Percentiles rank a stretch among this genome's conserved stretches.
Evolutionary conservation across 2,113 vertebrate genomes (phyloP).

Genomic region (Trinectes maculatus): DNA sequence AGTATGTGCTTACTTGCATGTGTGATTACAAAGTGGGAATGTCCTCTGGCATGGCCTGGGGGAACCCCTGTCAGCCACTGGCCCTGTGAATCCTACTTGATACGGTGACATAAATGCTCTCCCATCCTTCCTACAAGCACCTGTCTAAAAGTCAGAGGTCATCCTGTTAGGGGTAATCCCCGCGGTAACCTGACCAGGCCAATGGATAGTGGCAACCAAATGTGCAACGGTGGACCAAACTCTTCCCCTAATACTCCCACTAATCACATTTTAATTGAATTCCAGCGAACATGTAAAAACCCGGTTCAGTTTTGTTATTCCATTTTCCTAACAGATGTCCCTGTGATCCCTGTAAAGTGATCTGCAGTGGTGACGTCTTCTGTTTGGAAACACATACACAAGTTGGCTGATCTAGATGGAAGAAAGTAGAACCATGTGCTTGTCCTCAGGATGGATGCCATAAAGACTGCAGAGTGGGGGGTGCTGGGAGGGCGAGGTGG

Average conservation of each 20-base stretch:
- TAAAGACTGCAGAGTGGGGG: conserved; percentile 17
- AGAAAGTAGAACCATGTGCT: conserved; percentile 80
- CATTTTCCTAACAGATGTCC: conserved; percentile 85
- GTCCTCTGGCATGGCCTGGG: conserved; percentile 50
- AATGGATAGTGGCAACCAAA: conserved; percentile 57
- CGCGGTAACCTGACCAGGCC: conserved; percentile 73
- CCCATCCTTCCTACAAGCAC: conserved; percentile 69
- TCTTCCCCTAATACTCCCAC: conserved; percentile 74
- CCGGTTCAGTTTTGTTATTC: conserved; percentile 81
- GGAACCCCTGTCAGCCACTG: conserved; percentile 39
- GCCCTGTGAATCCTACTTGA: conserved; percentile 65
- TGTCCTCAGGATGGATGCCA: conserved; percentile 56
- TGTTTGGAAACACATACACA: conserved; percentile 75
- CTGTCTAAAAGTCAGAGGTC: conserved; percentile 75
- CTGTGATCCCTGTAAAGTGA: conserved; percentile 84
- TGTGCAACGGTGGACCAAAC: conserved; percentile 42
- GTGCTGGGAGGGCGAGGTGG: background rate
- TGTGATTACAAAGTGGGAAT: conserved; percentile 59
- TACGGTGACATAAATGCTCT: conserved; percentile 59
- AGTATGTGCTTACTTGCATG: conserved; percentile 36
- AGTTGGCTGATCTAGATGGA: conserved; percentile 65
- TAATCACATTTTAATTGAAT: conserved; percentile 82
- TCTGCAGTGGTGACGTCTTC: conserved; percentile 78
- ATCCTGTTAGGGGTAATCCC: conserved; percentile 77
- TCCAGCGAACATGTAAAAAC: conserved; percentile 83